A percentile compares a stretch with the other conserved stretches of the same genome.
phyloP scores from a whole-genome alignment of 2,113 vertebrate species.

The Apeltes quadracus region DNA sequence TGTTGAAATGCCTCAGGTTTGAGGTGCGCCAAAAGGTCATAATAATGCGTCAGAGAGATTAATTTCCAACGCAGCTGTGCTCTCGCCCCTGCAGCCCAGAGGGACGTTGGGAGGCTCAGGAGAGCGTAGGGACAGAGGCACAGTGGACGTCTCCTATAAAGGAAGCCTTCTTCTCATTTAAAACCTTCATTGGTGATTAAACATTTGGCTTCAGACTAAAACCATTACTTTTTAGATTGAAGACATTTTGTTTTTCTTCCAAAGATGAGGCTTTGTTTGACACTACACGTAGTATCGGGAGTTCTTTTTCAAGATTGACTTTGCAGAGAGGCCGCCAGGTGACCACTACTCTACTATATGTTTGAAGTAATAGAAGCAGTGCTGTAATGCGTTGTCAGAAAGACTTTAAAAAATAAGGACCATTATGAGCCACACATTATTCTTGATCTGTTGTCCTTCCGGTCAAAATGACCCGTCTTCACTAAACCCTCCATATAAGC shows the following conservation, averaged over 20 bases:
- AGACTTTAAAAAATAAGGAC: neutral
- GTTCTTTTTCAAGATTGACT: neutral
- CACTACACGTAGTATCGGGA: no score
- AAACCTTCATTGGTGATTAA: neutral
- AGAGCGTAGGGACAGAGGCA: neutral
- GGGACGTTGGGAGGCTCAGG: neutral
- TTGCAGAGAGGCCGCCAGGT: neutral
- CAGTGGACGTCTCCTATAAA: neutral
- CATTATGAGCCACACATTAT: neutral
- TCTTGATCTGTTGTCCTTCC: no score
- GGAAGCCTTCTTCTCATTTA: neutral
- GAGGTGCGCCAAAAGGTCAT: neutral
- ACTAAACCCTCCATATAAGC: no score
- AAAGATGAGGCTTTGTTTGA: neutral
- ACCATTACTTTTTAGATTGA: neutral
- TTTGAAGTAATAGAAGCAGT: no score
- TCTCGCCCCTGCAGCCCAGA: slow-evolving; percentile 25
- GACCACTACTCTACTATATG: no score
- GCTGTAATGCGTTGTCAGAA: neutral
- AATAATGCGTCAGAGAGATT: slow-evolving; percentile 5
- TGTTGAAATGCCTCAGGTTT: slow-evolving; percentile 2
- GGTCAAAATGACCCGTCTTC: no score
- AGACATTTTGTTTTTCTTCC: no score
- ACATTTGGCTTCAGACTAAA: neutral
- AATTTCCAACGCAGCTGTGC: no score